phyloP scores from a whole-genome alignment of 2,888 invertebrate genomes.

The Entomobrya multifasciata region DNA sequence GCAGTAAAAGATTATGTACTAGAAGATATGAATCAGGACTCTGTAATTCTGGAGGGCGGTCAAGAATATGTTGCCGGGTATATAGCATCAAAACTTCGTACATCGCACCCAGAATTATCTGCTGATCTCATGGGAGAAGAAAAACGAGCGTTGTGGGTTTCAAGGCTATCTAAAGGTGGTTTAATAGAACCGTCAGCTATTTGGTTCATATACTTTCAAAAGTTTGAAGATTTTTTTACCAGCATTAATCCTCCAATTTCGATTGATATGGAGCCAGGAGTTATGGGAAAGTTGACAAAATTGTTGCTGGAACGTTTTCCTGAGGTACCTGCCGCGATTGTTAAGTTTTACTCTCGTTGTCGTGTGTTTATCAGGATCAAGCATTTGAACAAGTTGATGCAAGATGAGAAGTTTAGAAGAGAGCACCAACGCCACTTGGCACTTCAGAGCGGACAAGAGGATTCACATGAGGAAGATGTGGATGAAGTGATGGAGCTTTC shows the following conservation, averaged over 20 bases:
- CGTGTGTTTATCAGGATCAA: not conserved
- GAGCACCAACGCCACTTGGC: not conserved
- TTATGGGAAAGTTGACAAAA: not conserved
- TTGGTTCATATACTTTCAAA: not conserved
- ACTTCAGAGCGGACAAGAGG: too few relatives aligned
- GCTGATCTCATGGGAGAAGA: not conserved
- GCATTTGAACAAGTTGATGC: not conserved
- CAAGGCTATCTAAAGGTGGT: not conserved
- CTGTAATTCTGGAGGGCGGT: not conserved
- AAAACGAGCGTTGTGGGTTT: not conserved
- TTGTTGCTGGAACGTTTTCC: not conserved
- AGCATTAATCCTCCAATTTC: not conserved
- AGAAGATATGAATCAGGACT: not conserved
- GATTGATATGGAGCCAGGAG: not conserved
- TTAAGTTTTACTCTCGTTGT: not conserved
- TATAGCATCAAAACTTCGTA: not conserved
- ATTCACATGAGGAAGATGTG: too few relatives aligned
- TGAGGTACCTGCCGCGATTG: not conserved
- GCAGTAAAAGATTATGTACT: not conserved
- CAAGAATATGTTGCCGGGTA: conserved; percentile 40
- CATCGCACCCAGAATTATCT: not conserved
- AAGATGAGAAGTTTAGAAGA: conserved; percentile 1
- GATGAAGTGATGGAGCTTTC: too few relatives aligned
- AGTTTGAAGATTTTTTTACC: conserved; percentile 6
- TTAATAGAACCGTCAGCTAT: not conserved